Base-by-base conservation (phyloP, 2,113 vertebrate genomes). In the Catharus fuscescens region DNA sequence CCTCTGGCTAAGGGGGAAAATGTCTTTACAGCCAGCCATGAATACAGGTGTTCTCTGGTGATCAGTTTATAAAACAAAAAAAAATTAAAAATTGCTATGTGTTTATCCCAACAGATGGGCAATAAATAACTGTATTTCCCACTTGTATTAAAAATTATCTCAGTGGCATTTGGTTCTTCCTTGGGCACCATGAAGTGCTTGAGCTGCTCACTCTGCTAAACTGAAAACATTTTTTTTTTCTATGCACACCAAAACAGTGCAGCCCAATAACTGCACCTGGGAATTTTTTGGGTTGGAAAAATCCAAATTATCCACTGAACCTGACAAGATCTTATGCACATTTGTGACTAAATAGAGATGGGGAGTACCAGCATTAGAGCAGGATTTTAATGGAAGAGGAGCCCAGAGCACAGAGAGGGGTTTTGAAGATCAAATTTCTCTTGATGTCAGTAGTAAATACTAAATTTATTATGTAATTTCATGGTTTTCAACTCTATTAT, bases 201-300 rank as follows among this genome's bases (percentile, higher is more conserved):
- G 38, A 73, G 31, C 38, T 80, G 11, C 9, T 48, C 19, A 0
- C 29, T 62, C 29, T 67, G 72, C 20, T 23, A n/a, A 80, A 44
- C 45, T 66, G 25, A 31, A 34, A 70, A 28, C 8, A 1, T 26
- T 13, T 47, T 69, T 47, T 69, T 36, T 74, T 80, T 29, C 45
- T 25, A 0, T 45, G 12, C 3, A 7, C 12, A 15, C 17, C 48
- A 48, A 52, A 5, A 10, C 21, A 31, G 8, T 16, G 12, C 31
- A 56, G n/a, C 64, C 31, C 31, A 31, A 1, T 24, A 77, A n/a
- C 3, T 54, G 54, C 3, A 1, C 12, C 0, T 20, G 13, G 47
- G 19, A 42, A 18, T 10, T 42, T 80, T 50, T 36, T 10, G 18
- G 5, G 4, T 56, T 52, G 38, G 38, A 71, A 80, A 54, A 28